Conservation (phyloP, 2,113 vertebrate species). For the Eulemur rufifrons region DNA sequence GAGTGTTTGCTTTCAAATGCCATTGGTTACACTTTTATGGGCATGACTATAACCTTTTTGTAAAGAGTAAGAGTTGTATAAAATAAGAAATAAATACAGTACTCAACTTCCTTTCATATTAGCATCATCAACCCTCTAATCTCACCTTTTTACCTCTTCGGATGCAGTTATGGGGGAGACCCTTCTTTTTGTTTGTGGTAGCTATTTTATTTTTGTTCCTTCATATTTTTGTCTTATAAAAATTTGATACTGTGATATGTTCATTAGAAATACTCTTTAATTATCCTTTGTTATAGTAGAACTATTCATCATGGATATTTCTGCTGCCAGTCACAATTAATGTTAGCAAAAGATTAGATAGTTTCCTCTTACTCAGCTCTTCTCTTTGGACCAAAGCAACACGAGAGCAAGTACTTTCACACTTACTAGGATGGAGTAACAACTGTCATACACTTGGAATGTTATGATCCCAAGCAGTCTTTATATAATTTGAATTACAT, state of each 20-base stretch:
- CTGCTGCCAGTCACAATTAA: constrained; percentile 48
- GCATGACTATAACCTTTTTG: constrained; percentile 84
- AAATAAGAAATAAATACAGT: constrained; percentile 84
- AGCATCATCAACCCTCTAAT: constrained; percentile 76
- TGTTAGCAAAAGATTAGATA: constrained; percentile 43
- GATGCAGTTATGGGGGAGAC: constrained; percentile 48
- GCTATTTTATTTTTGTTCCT: constrained; percentile 55
- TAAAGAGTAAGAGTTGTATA: constrained; percentile 85
- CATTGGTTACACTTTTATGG: constrained; percentile 86
- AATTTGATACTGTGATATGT: constrained; percentile 74
- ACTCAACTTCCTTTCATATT: constrained; percentile 81
- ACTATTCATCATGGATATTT: constrained; percentile 58
- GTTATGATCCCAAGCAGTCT: constrained; percentile 42
- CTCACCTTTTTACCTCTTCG: constrained; percentile 55
- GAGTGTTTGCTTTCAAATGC: constrained; percentile 87
- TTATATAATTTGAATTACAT: constrained; percentile 60
- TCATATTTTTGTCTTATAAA: constrained; percentile 61
- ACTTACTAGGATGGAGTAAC: background rate
- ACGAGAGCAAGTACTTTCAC: constrained; percentile 48
- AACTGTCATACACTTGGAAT: constrained; percentile 39
- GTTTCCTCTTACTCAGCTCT: constrained; percentile 51
- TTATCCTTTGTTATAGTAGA: constrained; percentile 57
- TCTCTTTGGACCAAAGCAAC: constrained; percentile 69
- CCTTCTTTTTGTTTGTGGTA: constrained; percentile 53
- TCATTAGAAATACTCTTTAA: constrained; percentile 58